phyloP scores from a whole-genome alignment of 2,113 vertebrate species.

The Catharus bicknelli region DNA sequence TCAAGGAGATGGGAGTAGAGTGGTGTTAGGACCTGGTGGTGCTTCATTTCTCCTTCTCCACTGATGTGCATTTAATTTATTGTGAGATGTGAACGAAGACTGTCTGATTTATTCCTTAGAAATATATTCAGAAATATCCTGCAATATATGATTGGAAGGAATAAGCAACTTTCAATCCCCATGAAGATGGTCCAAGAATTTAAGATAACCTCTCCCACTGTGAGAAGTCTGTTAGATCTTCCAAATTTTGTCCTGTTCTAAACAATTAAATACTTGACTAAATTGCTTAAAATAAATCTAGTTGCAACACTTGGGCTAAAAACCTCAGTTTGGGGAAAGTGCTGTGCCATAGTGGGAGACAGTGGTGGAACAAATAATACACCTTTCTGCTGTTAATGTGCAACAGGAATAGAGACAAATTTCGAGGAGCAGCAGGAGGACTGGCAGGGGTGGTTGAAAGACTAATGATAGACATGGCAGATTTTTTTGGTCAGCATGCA shows the following conservation, averaged over 20 bases:
- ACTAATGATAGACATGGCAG: accelerated
- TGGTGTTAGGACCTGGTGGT: background rate
- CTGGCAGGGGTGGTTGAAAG: background rate
- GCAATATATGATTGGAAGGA: background rate
- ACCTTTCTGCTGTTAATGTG: background rate
- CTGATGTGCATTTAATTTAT: background rate
- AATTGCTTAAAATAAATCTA: background rate
- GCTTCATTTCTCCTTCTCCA: background rate
- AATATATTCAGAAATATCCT: background rate
- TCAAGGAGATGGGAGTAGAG: background rate
- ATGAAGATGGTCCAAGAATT: background rate
- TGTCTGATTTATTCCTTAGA: background rate
- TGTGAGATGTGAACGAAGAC: background rate
- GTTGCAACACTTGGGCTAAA: background rate
- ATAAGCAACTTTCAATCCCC: background rate
- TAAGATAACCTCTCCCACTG: background rate
- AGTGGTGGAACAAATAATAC: background rate
- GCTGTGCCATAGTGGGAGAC: background rate
- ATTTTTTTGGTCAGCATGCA: background rate
- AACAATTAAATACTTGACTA: background rate
- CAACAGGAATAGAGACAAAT: background rate
- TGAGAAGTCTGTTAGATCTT: background rate
- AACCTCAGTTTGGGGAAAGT: background rate
- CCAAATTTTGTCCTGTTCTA: background rate
- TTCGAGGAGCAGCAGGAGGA: background rate